Base-by-base conservation (phyloP, 2,888 invertebrate species). In the Meteorus cinctellus region DNA sequence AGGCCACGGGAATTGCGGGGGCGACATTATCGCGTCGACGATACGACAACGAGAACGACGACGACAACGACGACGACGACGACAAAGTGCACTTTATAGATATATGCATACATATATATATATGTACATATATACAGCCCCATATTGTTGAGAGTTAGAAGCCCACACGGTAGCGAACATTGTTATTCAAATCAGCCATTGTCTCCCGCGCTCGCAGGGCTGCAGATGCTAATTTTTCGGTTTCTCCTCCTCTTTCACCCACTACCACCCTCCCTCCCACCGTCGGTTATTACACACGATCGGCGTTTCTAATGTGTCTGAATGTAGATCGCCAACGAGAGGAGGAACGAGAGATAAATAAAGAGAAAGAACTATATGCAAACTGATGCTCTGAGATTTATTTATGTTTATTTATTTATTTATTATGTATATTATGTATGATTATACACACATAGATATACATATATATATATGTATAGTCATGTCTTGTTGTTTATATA, bases 101-200 rank as follows among this genome's bases (percentile, higher is more conserved):
- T 24, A 24, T 24, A 24, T 24, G 24, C 36, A 27, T 41, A 48
- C 34, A 62, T 63, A 2, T 24, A 65, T 59, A 27, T 41, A 48
- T 48, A 62, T 63, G 8, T 24, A 65, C 51, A 69, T 70, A 59
- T 75, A 69, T 67, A 34, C n/a, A 60, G 70, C 67, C 69, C 55
- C 48, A 31, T 48, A 41, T 62, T 63, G 63, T 27, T 69, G 79
- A 81, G 85, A 87, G 86, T 84, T 87, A 87, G 87, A 87, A 88
- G 88, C 88, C 88, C 88, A 88, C 88, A 88, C 88, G 86, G 88
- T 88, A 88, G 88, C 88, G 84, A 81, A 87, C 88, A 88, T 88
- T 88, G 88, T 88, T 87, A 88, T 88, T 88, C 87, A 88, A 88
- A 88, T 88, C 85, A 88, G 85, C 83, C 85, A 88, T 88, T 88